Evolutionary conservation across 1,140 invertebrate species (phyloP).

Genomic region (Akabosia matsudoensis): DNA sequence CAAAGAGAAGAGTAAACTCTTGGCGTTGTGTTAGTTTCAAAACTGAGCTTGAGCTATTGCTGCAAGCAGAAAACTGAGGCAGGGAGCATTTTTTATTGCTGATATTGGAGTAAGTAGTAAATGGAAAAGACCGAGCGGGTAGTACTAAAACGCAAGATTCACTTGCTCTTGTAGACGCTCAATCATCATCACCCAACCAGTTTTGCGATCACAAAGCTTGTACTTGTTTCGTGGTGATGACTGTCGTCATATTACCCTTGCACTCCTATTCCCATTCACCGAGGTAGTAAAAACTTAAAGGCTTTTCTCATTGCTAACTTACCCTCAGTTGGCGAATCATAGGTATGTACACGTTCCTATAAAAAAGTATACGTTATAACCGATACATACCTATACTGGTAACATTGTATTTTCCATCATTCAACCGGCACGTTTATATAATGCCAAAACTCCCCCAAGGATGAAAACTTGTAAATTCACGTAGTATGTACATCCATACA

Average conservation of each 20-base stretch:
- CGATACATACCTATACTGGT: not conserved
- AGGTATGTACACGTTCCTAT: too few species aligned
- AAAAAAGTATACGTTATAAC: not conserved
- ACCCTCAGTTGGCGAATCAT: too few species aligned
- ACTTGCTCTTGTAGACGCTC: not conserved
- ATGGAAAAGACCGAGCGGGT: not conserved
- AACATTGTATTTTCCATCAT: not conserved
- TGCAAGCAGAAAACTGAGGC: not conserved
- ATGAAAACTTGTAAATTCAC: not conserved
- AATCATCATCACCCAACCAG: not conserved
- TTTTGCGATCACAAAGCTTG: not conserved
- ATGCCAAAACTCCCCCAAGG: not conserved
- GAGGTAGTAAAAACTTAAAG: not conserved
- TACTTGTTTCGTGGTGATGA: not conserved
- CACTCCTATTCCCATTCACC: not conserved
- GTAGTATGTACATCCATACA: not conserved
- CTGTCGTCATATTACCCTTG: not conserved
- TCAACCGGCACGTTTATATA: not conserved
- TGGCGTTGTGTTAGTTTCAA: too few species aligned
- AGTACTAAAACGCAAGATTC: not conserved
- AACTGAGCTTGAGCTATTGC: too few species aligned
- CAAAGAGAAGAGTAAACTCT: not conserved
- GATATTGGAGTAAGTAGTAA: not conserved
- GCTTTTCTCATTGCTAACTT: not conserved
- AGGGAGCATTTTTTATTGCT: not conserved